Evolutionary conservation across 2,797 vertebrate species (phyloP).

Genomic region (Pantherophis alleghaniensis): DNA sequence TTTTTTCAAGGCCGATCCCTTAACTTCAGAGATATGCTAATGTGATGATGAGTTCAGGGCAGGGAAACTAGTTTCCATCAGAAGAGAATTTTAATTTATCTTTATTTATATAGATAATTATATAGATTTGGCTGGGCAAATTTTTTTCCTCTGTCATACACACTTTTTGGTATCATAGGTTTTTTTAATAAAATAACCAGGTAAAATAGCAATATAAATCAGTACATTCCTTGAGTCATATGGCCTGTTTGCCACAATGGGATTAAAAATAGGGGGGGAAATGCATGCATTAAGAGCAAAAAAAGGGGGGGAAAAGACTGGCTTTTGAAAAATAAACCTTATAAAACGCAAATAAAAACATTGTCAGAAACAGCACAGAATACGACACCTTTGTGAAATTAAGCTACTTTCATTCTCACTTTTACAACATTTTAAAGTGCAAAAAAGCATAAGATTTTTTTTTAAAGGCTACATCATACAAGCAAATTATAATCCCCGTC

Average conservation of each 20-base stretch:
- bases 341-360: constrained; percentile 28
- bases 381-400: constrained; percentile 56
- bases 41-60: constrained; percentile 24
- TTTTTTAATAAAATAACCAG: constrained; percentile 48
- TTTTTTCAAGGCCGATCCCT: background rate
- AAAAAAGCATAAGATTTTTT: constrained; percentile 64
- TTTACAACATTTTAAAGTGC: constrained; percentile 68
- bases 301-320: constrained; percentile 17
- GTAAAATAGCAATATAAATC: constrained; percentile 54
- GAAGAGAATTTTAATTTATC: constrained; percentile 50
- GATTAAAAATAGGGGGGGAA: constrained; percentile 29
- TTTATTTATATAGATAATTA: constrained; percentile 67
- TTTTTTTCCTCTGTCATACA: constrained; percentile 49
- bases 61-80: constrained; percentile 41
- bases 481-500: constrained; percentile 48
- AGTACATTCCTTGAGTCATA: constrained; percentile 56
- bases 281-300: constrained; percentile 54
- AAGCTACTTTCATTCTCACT: constrained; percentile 58
- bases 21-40: background rate
- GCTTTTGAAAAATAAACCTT: constrained; percentile 23
- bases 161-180: constrained; percentile 59
- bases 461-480: constrained; percentile 54
- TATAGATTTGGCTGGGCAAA: constrained; percentile 51
- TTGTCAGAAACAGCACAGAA: constrained; percentile 51
- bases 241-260: constrained; percentile 46